Percentiles rank a stretch among this genome's conserved stretches.
Evolutionary conservation across 2,113 vertebrate species (phyloP).

Genomic region (Rhea americana): DNA sequence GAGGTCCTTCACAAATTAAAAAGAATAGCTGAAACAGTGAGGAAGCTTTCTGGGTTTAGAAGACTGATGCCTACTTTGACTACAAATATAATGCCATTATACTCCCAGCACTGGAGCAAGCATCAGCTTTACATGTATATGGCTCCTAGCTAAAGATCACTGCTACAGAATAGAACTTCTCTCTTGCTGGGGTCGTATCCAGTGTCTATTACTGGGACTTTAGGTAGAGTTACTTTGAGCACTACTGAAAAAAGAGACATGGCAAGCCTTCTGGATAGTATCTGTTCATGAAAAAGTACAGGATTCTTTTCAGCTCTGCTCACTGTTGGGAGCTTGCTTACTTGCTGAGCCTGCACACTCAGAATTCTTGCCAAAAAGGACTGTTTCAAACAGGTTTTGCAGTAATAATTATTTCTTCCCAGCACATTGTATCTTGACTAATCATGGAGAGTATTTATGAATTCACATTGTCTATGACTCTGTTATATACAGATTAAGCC

Average conservation of each 20-base stretch:
- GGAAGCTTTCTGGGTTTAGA: conserved; percentile 7
- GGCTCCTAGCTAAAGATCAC: neutral
- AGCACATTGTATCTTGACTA: neutral
- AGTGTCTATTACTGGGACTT: neutral
- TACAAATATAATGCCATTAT: neutral
- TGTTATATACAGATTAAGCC: neutral
- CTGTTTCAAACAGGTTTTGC: neutral
- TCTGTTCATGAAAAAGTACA: neutral
- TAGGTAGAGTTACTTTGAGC: neutral
- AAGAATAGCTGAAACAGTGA: neutral
- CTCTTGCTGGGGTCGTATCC: neutral
- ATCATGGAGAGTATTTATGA: neutral
- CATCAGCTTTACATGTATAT: neutral
- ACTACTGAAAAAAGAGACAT: neutral
- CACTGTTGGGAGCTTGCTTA: neutral
- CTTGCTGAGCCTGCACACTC: neutral
- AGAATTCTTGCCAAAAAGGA: neutral
- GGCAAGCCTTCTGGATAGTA: neutral
- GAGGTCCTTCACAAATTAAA: neutral
- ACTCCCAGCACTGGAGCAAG: neutral
- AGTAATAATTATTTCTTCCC: neutral
- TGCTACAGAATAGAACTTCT: neutral
- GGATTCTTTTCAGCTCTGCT: neutral
- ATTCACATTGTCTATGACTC: neutral
- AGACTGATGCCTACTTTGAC: neutral